Evolutionary conservation across 2,113 vertebrate species (phyloP).

Genomic region (Pica pica): DNA sequence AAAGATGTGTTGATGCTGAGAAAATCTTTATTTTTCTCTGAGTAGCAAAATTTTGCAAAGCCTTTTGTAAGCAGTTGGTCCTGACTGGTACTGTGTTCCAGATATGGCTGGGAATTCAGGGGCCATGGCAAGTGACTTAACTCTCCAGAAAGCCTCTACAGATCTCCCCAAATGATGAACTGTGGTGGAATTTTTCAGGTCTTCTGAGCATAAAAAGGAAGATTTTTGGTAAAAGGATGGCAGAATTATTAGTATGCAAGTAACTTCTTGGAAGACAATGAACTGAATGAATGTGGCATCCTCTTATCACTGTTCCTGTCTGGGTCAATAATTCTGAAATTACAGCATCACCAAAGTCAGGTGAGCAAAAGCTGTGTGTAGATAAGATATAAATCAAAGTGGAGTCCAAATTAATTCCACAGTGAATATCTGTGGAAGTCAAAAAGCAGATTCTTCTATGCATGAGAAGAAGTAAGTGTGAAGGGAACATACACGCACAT

Average conservation of each 20-base stretch:
- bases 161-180: not conserved
- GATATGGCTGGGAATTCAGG: not conserved
- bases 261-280: not conserved
- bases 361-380: not conserved
- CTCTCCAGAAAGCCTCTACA: not conserved
- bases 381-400: not conserved
- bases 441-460: not conserved
- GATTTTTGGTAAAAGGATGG: not conserved
- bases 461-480: not conserved
- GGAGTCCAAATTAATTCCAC: not conserved
- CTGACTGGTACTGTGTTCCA: accelerated
- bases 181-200: not conserved
- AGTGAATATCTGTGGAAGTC: not conserved
- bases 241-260: not conserved
- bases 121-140: not conserved
- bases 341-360: not conserved
- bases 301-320: not conserved
- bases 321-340: not conserved
- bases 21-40: not conserved
- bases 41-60: not conserved
- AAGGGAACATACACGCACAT: not conserved
- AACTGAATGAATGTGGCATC: not conserved
- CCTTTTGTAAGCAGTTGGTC: not conserved
- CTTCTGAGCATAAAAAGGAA: not conserved
- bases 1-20: not conserved